These are phyloP conservation scores for Gryon sp. DNA, from an alignment of 1,140 invertebrate genomes.

Conservation along the genomic window DNA sequence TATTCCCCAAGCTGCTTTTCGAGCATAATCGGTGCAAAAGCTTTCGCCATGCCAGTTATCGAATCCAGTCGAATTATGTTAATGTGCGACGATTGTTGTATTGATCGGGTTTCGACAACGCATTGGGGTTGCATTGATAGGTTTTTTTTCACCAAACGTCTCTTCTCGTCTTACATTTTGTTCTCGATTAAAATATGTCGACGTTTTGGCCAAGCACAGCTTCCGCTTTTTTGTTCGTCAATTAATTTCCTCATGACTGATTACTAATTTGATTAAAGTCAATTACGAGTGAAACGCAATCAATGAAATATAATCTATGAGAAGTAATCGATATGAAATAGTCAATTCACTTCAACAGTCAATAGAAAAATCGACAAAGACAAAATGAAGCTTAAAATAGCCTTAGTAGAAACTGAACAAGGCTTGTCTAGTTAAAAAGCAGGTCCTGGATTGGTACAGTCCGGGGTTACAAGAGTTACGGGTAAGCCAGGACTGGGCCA, in stretches of 20 bases:
- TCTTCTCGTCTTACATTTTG: constrained; percentile 44
- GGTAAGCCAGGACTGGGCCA: no score
- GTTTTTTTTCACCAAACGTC: constrained; percentile 27
- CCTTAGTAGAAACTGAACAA: no score
- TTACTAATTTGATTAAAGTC: constrained; percentile 10
- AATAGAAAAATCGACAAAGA: no score
- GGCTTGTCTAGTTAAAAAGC: no score
- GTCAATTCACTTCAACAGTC: background rate
- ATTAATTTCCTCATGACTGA: constrained; percentile 24
- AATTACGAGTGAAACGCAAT: background rate
- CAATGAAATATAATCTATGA: background rate
- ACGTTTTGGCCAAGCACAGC: background rate
- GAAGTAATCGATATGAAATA: background rate
- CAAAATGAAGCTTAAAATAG: no score
- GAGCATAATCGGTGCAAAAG: constrained; percentile 18
- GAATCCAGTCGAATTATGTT: constrained; percentile 42
- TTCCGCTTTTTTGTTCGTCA: constrained; percentile 26
- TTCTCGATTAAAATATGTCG: constrained; percentile 8
- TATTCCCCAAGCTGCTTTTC: constrained; percentile 35
- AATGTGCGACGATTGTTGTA: constrained; percentile 37
- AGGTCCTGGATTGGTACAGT: no score
- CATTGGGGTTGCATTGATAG: constrained; percentile 30
- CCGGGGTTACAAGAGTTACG: no score
- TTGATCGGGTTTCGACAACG: constrained; percentile 42
- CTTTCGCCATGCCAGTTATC: constrained; percentile 33